Conservation (phyloP, 2,113 vertebrate genomes). For the Pimephales promelas region DNA sequence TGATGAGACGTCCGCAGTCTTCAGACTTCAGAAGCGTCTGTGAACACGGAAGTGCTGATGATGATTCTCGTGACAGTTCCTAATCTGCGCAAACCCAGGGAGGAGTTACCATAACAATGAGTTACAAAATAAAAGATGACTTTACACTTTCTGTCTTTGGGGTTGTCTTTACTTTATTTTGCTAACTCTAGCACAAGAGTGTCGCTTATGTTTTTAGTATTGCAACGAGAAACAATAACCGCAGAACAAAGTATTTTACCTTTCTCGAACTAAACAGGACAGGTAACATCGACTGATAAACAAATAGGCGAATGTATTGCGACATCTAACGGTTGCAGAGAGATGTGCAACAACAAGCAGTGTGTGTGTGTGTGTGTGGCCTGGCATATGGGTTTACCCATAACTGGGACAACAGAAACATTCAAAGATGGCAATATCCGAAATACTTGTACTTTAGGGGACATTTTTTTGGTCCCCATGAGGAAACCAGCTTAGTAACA, state of each 20-base stretch:
- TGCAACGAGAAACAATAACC: background rate
- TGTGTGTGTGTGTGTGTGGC: no score
- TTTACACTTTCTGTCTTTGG: background rate
- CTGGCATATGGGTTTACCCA: no score
- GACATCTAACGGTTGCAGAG: background rate
- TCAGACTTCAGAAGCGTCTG: background rate
- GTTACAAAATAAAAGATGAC: background rate
- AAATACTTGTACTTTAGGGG: no score
- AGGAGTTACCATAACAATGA: conserved; percentile 17
- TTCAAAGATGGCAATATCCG: no score
- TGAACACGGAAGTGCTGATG: conserved; percentile 15
- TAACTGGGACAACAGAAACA: no score
- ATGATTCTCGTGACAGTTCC: conserved; percentile 13
- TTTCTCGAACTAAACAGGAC: background rate
- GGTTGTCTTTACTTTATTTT: background rate
- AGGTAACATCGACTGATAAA: background rate
- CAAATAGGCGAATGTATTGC: background rate
- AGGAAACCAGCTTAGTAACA: no score
- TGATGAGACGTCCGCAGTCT: background rate
- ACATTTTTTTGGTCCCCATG: no score
- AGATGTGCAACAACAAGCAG: background rate
- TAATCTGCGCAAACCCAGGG: conserved; percentile 4
- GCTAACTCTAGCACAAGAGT: background rate
- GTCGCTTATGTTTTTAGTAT: no score
- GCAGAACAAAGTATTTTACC: background rate